These are phyloP conservation scores for Chloroceryle inda DNA, from an alignment of 2,797 vertebrate genomes.

Conservation along the genomic window DNA sequence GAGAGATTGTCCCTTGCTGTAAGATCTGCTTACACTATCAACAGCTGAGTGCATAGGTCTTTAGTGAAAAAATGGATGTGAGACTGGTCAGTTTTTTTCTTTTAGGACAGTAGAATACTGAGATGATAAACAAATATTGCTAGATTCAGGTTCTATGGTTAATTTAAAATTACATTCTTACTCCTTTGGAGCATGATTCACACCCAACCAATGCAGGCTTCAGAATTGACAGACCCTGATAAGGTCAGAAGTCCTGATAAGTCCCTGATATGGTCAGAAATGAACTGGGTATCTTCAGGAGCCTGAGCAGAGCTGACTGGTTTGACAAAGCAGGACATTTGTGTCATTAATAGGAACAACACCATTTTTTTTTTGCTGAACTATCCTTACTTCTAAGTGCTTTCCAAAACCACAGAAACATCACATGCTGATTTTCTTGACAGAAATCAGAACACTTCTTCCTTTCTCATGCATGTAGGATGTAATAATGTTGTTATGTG, in stretches of 20 bases:
- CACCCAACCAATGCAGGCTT: background rate
- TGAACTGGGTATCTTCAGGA: background rate
- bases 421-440: background rate
- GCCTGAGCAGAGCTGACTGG: background rate
- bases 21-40: slow-evolving; percentile 1
- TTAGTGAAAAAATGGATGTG: background rate
- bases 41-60: background rate
- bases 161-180: background rate
- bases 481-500: background rate
- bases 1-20: background rate
- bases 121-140: background rate
- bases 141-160: background rate
- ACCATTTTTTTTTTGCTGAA: background rate
- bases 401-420: background rate
- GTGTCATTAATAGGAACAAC: background rate
- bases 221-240: background rate
- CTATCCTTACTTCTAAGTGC: background rate
- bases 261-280: background rate
- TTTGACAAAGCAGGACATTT: background rate
- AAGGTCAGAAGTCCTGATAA: background rate
- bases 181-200: background rate
- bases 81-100: background rate
- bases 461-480: background rate
- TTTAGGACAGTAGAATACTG: background rate
- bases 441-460: background rate